phyloP scores from a whole-genome alignment of 2,888 invertebrate species.

The Trissolcus brochymenae region DNA sequence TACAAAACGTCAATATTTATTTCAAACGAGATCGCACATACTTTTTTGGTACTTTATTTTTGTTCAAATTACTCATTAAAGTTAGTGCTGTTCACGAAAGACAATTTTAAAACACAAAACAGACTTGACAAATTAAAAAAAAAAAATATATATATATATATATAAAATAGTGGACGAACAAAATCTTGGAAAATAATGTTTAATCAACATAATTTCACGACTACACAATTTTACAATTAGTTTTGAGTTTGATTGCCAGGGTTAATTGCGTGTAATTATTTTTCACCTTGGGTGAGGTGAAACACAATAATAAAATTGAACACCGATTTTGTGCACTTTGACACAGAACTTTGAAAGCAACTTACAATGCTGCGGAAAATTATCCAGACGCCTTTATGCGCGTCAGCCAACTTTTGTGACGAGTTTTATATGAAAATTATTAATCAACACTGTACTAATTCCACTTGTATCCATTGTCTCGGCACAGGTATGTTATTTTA shows the following conservation, averaged over 20 bases:
- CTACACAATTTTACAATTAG: not conserved
- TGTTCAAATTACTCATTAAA: conserved; percentile 12
- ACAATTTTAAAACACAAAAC: not conserved
- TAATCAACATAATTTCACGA: not conserved
- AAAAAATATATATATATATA: no score
- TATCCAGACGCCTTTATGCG: conserved; percentile 42
- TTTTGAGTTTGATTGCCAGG: not conserved
- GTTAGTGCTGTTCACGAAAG: not conserved
- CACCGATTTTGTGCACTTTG: conserved; percentile 28
- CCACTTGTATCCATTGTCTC: conserved; percentile 50
- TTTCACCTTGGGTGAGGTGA: conserved; percentile 3
- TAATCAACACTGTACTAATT: conserved; percentile 35
- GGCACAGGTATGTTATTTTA: conserved; percentile 32
- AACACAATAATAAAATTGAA: conserved; percentile 11
- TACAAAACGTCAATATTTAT: conserved; percentile 19
- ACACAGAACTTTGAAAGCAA: conserved; percentile 49
- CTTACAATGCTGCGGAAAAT: conserved; percentile 35
- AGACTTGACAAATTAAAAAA: no score
- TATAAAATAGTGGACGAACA: no score
- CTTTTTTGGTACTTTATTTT: conserved; percentile 8
- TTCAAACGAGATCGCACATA: not conserved
- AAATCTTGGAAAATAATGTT: no score
- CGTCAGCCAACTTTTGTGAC: conserved; percentile 33
- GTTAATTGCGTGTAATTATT: not conserved
- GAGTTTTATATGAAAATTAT: conserved; percentile 37